Base-by-base conservation (phyloP, 2,888 invertebrate species). In the Macaria notata region DNA sequence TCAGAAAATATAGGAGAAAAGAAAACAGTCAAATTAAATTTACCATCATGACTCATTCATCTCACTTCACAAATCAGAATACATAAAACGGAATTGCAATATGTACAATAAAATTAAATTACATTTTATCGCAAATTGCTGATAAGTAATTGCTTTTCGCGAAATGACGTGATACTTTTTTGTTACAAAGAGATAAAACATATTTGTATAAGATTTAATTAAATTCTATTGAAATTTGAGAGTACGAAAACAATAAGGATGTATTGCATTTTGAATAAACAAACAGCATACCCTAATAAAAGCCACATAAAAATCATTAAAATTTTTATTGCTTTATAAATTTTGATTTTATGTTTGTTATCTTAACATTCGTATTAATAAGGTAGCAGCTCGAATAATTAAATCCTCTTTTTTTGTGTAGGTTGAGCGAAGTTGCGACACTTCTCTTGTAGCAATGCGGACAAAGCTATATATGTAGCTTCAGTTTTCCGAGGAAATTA, bases 291-390 rank as follows among this genome's bases (percentile, higher is more conserved):
- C 46, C 39, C 38, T 30, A 52, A 46, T 46, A 52, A 46, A 52
- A 53, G 33, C 33, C 41, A 42, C 41, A 53, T 46, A 53, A 53
- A 46, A 53, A 19, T 19, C 41, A 30, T 31, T 46, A 19, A 31
- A 46, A 41, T 42, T 29, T 46, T 53, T 31, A 53, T 41, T 5
- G 39, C 46, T 53, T 41, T 41, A 46, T 46, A 46, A 46, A 53
- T 33, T 19, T 42, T n/a, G 7, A 46, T 53, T 53, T 53, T 46
- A 53, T 9, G 31, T 6, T 9, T 33, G 41, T 53, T 53, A 53
- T 53, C 46, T 53, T 53, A 53, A 46, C 53, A 29, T 53, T 53
- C 31, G 19, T 46, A 51, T 45, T 45, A 53, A 53, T 46, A 41
- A 41, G 46, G 52, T 46, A 36, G 52, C 39, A 29, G 43, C 44